A percentile compares a stretch with the other conserved stretches of the same genome.
These are phyloP conservation scores for Xyrauchen texanus DNA, from an alignment of 2,113 vertebrate genomes.

Conservation along the genomic window DNA sequence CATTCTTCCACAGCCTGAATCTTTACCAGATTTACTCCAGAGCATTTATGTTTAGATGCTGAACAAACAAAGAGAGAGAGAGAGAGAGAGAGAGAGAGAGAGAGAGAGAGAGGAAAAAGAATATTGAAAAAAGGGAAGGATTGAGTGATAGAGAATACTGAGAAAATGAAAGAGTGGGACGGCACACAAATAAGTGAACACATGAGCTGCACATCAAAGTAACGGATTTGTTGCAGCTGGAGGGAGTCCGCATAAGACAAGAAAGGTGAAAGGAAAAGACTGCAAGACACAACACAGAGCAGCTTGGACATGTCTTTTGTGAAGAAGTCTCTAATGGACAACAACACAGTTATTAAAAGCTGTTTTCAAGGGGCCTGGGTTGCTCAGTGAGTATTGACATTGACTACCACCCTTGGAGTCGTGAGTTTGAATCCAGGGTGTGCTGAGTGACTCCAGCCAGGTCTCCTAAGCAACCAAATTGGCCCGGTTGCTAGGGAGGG, in stretches of 20 bases:
- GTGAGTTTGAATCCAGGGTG: too few relatives aligned
- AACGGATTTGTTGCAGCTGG: not conserved
- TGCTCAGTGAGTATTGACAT: too few relatives aligned
- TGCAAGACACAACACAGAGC: not conserved
- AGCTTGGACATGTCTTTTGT: slow-evolving; percentile 9
- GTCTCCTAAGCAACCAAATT: too few relatives aligned
- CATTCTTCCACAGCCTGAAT: slow-evolving; percentile 21
- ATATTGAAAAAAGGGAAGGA: not conserved
- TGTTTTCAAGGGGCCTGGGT: too few relatives aligned
- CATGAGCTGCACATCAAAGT: slow-evolving; percentile 26
- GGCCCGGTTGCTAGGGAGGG: too few relatives aligned
- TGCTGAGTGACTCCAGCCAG: too few relatives aligned
- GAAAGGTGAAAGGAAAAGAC: not conserved
- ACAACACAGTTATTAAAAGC: not conserved
- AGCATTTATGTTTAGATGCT: slow-evolving; percentile 38
- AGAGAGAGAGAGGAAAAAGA: slow-evolving; percentile 3
- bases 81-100: not conserved
- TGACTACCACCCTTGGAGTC: too few relatives aligned
- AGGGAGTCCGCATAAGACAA: not conserved
- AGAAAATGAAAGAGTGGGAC: slow-evolving; percentile 13
- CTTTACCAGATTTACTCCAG: slow-evolving; percentile 20
- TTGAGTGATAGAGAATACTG: not conserved
- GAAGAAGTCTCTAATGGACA: slow-evolving; percentile 10
- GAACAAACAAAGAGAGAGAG: not conserved
- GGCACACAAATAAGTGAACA: not conserved